A percentile compares a stretch with the other conserved stretches of the same genome.
Evolutionary conservation across 2,113 vertebrate genomes (phyloP).

Genomic region (Bujurquina vittata): DNA sequence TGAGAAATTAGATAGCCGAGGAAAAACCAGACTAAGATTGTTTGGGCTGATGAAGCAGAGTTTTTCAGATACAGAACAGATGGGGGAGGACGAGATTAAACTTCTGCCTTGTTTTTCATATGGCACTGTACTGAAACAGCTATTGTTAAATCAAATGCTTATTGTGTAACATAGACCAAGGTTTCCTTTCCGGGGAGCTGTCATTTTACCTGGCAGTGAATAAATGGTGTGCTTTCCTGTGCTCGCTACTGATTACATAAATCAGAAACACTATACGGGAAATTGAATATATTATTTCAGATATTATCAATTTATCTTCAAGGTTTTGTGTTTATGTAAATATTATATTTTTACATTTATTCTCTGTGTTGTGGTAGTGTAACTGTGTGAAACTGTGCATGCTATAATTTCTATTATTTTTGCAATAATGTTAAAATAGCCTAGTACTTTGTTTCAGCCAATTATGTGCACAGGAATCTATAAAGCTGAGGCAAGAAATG

Average conservation of each 20-base stretch:
- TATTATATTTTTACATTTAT: slow-evolving; percentile 29
- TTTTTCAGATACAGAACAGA: background rate
- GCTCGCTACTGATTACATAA: slow-evolving; percentile 23
- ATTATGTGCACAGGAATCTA: slow-evolving; percentile 37
- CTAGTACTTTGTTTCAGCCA: background rate
- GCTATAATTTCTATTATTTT: background rate
- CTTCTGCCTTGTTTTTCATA: background rate
- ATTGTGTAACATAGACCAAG: background rate
- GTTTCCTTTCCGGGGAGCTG: background rate
- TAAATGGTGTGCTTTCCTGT: background rate
- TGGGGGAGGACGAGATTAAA: slow-evolving; percentile 15
- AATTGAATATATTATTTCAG: slow-evolving; percentile 2
- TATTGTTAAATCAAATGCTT: slow-evolving; percentile 10
- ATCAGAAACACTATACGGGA: background rate
- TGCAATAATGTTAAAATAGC: background rate
- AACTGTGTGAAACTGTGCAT: slow-evolving; percentile 24
- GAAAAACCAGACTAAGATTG: background rate
- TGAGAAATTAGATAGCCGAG: slow-evolving; percentile 18
- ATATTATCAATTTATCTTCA: slow-evolving; percentile 6
- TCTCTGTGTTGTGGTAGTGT: background rate
- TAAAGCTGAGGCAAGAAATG: slow-evolving; percentile 23
- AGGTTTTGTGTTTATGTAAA: slow-evolving; percentile 1
- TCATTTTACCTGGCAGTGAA: background rate
- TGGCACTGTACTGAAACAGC: background rate
- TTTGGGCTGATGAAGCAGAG: slow-evolving; percentile 13